phyloP scores from a whole-genome alignment of 2,797 vertebrate species.

The Tenualosa thibaudeaui region DNA sequence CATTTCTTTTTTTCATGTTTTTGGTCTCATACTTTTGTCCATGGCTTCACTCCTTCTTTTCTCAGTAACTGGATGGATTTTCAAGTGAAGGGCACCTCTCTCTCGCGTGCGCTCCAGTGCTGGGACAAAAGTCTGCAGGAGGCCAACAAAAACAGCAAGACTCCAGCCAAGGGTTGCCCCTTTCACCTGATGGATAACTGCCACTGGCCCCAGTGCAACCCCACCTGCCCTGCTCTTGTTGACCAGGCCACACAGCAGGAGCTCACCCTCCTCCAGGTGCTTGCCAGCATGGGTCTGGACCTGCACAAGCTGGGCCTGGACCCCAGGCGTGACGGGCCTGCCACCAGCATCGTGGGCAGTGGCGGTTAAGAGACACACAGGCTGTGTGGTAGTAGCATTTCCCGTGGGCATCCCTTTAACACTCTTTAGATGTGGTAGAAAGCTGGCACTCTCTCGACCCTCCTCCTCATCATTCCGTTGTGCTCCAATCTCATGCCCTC shows the following conservation, averaged over 20 bases:
- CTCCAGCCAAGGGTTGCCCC: conserved; percentile 76
- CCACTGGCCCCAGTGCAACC: conserved; percentile 84
- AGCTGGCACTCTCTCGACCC: not conserved
- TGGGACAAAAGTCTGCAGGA: conserved; percentile 83
- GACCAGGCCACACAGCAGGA: conserved; percentile 79
- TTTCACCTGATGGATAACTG: conserved; percentile 81
- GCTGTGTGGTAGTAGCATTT: not conserved
- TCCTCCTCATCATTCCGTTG: conserved; percentile 21
- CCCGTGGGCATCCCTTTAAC: not conserved
- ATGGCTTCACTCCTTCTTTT: not conserved
- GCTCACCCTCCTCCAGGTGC: conserved; percentile 78
- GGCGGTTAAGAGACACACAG: conserved; percentile 68
- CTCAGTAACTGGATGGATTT: conserved; percentile 81
- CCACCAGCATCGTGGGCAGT: conserved; percentile 73
- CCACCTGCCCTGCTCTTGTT: conserved; percentile 79
- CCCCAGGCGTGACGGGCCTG: conserved; percentile 65
- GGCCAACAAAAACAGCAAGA: conserved; percentile 74
- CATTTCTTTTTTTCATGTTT: not conserved
- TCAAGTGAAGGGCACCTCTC: conserved; percentile 76
- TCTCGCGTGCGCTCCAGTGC: conserved; percentile 80
- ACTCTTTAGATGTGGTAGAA: conserved; percentile 1
- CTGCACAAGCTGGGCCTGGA: conserved; percentile 75
- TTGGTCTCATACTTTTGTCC: conserved; percentile 6
- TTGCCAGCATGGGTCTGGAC: conserved; percentile 79
- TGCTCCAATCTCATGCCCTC: not conserved